Evolutionary conservation across 1,140 invertebrate species (phyloP).

Genomic region (Orchestia grillus): DNA sequence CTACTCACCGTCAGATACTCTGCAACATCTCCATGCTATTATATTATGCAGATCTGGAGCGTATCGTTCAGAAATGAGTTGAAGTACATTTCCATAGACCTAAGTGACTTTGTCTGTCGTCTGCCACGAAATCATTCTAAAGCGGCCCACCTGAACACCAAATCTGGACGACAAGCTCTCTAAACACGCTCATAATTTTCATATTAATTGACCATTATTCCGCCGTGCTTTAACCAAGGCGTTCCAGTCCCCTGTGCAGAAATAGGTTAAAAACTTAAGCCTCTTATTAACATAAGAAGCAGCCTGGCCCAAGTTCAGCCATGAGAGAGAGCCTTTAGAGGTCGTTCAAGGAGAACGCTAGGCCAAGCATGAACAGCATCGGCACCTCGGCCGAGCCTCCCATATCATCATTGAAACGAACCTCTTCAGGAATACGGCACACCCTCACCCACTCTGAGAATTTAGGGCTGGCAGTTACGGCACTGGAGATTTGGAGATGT

Average conservation of each 20-base stretch:
- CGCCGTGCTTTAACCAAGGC: not conserved
- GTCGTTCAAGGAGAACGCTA: not conserved
- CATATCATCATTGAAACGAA: conserved; percentile 30
- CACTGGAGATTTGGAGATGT: not conserved
- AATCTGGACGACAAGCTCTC: not conserved
- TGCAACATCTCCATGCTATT: not conserved
- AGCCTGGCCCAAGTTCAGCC: not conserved
- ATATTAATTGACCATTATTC: not conserved
- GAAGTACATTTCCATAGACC: not conserved
- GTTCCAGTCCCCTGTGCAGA: not conserved
- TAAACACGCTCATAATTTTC: not conserved
- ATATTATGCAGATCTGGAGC: not conserved
- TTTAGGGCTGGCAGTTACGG: not conserved
- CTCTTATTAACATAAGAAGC: not conserved
- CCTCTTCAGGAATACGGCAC: conserved; percentile 6
- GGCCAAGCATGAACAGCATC: not conserved
- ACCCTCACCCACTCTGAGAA: not conserved
- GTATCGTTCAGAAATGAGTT: not conserved
- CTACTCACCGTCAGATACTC: not conserved
- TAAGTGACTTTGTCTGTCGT: not conserved
- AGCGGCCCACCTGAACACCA: not conserved
- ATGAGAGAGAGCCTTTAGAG: not conserved
- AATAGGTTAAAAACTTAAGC: not conserved
- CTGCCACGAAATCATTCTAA: not conserved
- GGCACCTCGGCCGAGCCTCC: not conserved